These are phyloP conservation scores for Tenodera sinensis DNA, from an alignment of 2,888 invertebrate genomes.

Conservation along the genomic window DNA sequence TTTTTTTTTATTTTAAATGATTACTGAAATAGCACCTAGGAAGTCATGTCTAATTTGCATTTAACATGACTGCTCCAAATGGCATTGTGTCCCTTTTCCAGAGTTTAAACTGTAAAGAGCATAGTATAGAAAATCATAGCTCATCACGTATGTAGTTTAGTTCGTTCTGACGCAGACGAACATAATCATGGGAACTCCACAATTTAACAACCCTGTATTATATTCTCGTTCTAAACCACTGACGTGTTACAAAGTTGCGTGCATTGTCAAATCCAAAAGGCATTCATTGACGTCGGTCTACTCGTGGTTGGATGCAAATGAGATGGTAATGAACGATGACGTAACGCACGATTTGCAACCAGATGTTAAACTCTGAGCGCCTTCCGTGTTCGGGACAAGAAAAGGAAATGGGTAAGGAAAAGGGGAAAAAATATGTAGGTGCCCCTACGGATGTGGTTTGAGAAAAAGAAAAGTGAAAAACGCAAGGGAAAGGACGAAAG, in stretches of 20 bases:
- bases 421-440: neutral
- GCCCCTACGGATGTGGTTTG: neutral
- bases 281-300: neutral
- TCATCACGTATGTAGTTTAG: too few relatives aligned
- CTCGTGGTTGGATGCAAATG: neutral
- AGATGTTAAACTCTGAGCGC: neutral
- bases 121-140: too few relatives aligned
- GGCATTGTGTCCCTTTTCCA: too few relatives aligned
- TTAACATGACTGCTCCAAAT: too few relatives aligned
- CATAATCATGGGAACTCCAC: too few relatives aligned
- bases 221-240: neutral
- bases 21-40: too few relatives aligned
- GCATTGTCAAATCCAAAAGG: neutral
- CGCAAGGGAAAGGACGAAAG: neutral
- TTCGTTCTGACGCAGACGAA: too few relatives aligned
- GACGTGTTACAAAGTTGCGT: neutral
- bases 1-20: too few relatives aligned
- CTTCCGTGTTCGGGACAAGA: neutral
- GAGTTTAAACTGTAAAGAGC: too few relatives aligned
- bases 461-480: neutral
- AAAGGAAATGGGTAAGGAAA: neutral
- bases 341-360: neutral
- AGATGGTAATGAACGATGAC: neutral
- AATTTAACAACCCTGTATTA: neutral
- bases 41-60: too few relatives aligned